These are phyloP conservation scores for Octonoba sinensis DNA, from an alignment of 2,888 invertebrate genomes.

Conservation along the genomic window DNA sequence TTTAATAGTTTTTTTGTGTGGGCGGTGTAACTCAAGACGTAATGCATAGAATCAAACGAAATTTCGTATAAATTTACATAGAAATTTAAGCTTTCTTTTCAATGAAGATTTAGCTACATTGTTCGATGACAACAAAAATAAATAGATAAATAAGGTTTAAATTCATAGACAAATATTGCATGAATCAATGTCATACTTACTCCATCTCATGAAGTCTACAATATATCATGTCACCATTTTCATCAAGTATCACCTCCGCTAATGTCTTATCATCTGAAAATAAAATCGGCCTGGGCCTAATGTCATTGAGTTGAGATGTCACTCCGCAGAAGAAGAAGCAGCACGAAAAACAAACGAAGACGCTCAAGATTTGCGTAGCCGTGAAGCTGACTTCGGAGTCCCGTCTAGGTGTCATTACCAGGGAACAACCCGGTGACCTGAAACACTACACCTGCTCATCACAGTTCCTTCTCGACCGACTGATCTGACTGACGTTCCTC, in stretches of 20 bases:
- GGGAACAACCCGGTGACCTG: slow-evolving; percentile 50
- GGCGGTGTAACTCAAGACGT: too few relatives aligned
- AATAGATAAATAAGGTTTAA: background rate
- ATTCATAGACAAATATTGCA: background rate
- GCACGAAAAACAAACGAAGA: background rate
- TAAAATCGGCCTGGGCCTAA: slow-evolving; percentile 22
- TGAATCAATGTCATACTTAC: slow-evolving; percentile 21
- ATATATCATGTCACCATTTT: slow-evolving; percentile 34
- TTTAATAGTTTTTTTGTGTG: too few relatives aligned
- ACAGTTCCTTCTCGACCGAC: slow-evolving; percentile 38
- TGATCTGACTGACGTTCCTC: slow-evolving; percentile 29
- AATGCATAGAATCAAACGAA: too few relatives aligned
- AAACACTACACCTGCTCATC: slow-evolving; percentile 45
- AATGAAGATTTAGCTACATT: too few relatives aligned
- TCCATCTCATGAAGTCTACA: slow-evolving; percentile 54
- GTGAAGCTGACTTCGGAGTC: background rate
- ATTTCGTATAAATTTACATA: too few relatives aligned
- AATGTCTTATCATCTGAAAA: slow-evolving; percentile 48
- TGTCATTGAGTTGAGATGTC: slow-evolving; percentile 11
- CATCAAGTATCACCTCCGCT: slow-evolving; percentile 46
- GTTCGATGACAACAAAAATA: background rate
- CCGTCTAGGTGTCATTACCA: slow-evolving; percentile 11
- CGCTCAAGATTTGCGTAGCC: background rate
- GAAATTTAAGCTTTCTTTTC: too few relatives aligned
- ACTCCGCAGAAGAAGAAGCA: background rate